A percentile compares a stretch with the other conserved stretches of the same genome.
Evolutionary conservation across 53 echinoderm and acorn worm species (phyloP).

Genomic region (Stichopus horrens): DNA sequence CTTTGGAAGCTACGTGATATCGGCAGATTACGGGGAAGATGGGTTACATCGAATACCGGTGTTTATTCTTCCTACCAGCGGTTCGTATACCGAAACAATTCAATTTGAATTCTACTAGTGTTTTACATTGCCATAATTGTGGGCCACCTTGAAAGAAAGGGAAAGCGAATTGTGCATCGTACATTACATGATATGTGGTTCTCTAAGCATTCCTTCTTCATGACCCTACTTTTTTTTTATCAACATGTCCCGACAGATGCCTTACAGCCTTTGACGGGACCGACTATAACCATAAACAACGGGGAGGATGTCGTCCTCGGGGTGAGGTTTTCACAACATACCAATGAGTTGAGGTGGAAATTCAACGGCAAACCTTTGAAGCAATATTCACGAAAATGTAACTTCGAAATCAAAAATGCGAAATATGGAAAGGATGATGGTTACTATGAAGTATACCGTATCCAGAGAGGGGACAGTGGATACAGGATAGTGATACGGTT

Average conservation of each 20-base stretch:
- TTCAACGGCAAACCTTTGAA: slow-evolving; percentile 10
- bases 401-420: slow-evolving; percentile 26
- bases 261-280: neutral
- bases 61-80: slow-evolving; percentile 12
- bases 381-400: neutral
- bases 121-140: too few species aligned
- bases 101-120: too few species aligned
- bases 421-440: slow-evolving; percentile 7
- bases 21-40: neutral
- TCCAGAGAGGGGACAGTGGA: neutral
- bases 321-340: neutral
- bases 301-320: slow-evolving; percentile 17
- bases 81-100: neutral
- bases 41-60: neutral
- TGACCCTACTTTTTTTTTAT: neutral
- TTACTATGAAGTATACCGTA: slow-evolving; percentile 18
- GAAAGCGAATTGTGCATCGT: too few species aligned
- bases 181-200: too few species aligned
- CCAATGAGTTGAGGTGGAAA: slow-evolving; percentile 5
- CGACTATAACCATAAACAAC: slow-evolving; percentile 32
- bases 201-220: neutral
- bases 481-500: slow-evolving; percentile 1
- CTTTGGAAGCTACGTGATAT: slow-evolving; percentile 23
- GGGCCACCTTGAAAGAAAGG: too few species aligned
- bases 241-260: slow-evolving; percentile 11